These are phyloP conservation scores for Alectoris magna DNA, from an alignment of 2,797 vertebrate species.

Conservation along the genomic window DNA sequence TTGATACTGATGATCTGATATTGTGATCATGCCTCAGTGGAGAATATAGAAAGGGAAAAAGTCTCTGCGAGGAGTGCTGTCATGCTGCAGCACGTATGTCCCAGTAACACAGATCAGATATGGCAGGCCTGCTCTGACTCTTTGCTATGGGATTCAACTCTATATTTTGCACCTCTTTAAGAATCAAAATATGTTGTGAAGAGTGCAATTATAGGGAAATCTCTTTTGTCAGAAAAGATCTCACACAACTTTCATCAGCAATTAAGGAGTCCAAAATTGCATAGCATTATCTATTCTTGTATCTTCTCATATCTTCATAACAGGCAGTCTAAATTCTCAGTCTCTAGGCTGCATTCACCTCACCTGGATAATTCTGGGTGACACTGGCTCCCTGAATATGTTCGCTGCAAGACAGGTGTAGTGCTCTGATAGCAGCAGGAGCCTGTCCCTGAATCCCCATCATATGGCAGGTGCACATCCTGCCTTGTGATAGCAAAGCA, in stretches of 20 bases:
- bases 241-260: neutral
- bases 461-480: accelerated
- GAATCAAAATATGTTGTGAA: neutral
- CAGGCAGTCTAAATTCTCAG: neutral
- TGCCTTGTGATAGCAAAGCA: neutral
- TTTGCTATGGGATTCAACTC: neutral
- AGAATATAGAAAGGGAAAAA: slow-evolving; percentile 38
- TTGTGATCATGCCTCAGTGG: slow-evolving; percentile 3
- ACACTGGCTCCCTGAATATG: neutral
- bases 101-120: neutral
- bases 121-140: neutral
- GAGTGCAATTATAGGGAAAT: neutral
- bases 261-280: neutral
- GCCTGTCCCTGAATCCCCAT: neutral
- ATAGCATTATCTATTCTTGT: neutral
- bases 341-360: neutral
- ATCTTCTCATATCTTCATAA: neutral
- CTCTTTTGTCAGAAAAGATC: neutral
- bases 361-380: neutral
- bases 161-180: neutral
- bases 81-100: slow-evolving; percentile 12
- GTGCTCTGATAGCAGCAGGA: neutral
- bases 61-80: slow-evolving; percentile 13
- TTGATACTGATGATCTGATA: slow-evolving; percentile 54
- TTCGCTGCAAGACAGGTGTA: accelerated